Percentiles rank a stretch among this genome's conserved stretches.
Conservation (phyloP, 2,113 vertebrate genomes). For the Oryzias celebensis region DNA sequence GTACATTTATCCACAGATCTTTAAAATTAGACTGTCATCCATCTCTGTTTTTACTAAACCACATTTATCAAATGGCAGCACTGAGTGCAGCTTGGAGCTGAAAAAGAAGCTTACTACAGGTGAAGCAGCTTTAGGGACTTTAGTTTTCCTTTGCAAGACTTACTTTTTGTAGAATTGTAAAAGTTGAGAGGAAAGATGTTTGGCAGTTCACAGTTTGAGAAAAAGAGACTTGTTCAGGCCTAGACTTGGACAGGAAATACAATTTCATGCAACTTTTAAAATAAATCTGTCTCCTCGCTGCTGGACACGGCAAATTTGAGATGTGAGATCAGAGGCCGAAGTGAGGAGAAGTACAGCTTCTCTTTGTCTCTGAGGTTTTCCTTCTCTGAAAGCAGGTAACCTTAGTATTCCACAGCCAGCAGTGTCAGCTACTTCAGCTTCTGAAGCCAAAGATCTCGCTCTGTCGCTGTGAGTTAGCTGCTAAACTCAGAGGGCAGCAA, state of each 20-base stretch:
- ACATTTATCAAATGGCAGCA: no score
- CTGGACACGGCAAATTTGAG: background rate
- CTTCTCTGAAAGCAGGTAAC: constrained; percentile 24
- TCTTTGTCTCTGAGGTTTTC: constrained; percentile 19
- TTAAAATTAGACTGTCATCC: no score
- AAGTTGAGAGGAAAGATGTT: background rate
- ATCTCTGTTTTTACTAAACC: no score
- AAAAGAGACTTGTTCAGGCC: constrained; percentile 2
- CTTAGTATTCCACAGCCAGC: constrained; percentile 10
- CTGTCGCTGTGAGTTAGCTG: constrained; percentile 29
- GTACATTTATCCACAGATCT: no score
- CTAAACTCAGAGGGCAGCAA: constrained; percentile 38
- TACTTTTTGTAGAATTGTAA: background rate
- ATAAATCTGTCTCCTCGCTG: background rate
- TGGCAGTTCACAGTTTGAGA: background rate
- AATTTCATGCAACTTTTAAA: background rate
- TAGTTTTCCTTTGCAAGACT: no score
- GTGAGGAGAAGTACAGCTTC: constrained; percentile 15
- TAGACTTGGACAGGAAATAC: background rate
- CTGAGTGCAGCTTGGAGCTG: no score
- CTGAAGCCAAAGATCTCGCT: constrained; percentile 5
- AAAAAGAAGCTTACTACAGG: background rate
- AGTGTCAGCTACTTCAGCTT: constrained; percentile 1
- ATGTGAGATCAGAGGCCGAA: background rate
- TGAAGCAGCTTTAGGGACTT: background rate